These are phyloP conservation scores for Sparus aurata DNA, from an alignment of 2,797 vertebrate genomes.

Conservation along the genomic window DNA sequence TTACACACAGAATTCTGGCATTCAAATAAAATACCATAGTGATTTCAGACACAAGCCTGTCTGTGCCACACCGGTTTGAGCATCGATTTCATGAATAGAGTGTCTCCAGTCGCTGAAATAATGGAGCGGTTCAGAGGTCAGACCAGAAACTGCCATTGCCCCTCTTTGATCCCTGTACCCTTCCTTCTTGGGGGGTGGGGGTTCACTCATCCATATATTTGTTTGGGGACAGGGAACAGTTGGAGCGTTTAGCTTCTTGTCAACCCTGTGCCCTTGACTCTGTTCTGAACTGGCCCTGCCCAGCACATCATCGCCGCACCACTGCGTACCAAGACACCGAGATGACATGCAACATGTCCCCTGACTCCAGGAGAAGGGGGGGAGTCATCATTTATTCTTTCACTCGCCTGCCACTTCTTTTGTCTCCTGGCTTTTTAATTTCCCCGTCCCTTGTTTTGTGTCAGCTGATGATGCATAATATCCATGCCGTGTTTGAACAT, in stretches of 20 bases:
- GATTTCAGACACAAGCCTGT: background rate
- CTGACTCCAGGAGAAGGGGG: constrained; percentile 62
- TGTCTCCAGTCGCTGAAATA: constrained; percentile 46
- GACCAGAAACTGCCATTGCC: constrained; percentile 48
- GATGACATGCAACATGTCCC: constrained; percentile 84
- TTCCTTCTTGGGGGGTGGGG: constrained; percentile 7
- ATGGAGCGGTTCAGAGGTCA: constrained; percentile 67
- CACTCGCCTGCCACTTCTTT: constrained; percentile 74
- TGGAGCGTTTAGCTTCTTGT: constrained; percentile 81
- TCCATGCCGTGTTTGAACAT: constrained; percentile 65
- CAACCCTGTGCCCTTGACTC: constrained; percentile 83
- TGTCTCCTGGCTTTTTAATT: constrained; percentile 80
- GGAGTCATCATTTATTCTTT: constrained; percentile 75
- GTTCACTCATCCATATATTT: constrained; percentile 80
- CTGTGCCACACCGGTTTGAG: constrained; percentile 7
- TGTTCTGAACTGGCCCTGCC: constrained; percentile 77
- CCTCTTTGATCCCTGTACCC: constrained; percentile 59
- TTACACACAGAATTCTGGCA: background rate
- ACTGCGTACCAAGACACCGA: constrained; percentile 78
- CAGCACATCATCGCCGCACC: constrained; percentile 82
- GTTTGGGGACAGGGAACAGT: constrained; percentile 83
- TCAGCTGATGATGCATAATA: constrained; percentile 81
- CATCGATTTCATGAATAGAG: constrained; percentile 18
- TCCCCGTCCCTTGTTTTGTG: constrained; percentile 78
- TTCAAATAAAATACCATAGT: background rate